Evolutionary conservation across 2,797 vertebrate genomes (phyloP).

Genomic region (Numenius phaeopus): DNA sequence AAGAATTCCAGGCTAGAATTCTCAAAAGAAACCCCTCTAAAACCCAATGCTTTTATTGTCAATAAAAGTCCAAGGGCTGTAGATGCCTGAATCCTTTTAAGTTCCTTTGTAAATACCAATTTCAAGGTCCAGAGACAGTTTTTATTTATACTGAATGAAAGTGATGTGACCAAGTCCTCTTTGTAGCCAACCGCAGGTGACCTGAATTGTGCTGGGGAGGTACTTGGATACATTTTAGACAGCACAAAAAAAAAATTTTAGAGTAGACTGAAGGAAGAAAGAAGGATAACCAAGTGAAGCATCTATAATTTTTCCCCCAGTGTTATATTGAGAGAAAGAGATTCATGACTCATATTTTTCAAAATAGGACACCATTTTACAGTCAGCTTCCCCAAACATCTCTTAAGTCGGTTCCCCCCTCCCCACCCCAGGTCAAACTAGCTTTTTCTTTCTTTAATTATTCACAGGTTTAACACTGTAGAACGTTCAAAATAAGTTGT

Average conservation of each 20-base stretch:
- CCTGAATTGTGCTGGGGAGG: background rate
- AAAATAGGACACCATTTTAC: background rate
- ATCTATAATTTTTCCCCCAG: background rate
- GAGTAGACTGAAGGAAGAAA: background rate
- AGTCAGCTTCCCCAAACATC: background rate
- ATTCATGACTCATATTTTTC: background rate
- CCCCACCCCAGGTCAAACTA: background rate
- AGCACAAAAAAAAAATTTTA: background rate
- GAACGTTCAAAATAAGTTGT: background rate
- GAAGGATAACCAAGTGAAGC: background rate
- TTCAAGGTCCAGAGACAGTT: background rate
- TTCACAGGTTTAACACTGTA: background rate
- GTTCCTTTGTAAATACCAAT: background rate
- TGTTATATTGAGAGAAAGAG: background rate
- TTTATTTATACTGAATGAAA: background rate
- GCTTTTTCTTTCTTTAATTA: background rate
- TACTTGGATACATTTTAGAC: background rate
- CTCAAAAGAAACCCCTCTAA: background rate
- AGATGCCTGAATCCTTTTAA: background rate
- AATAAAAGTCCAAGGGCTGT: background rate
- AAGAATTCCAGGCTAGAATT: background rate
- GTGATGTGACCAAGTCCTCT: background rate
- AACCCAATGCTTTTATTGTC: background rate
- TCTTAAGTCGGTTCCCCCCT: background rate
- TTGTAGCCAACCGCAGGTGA: background rate